A percentile compares a stretch with the other conserved stretches of the same genome.
phyloP scores from a whole-genome alignment of 1,140 invertebrate genomes.

The Trinorchestia longiramus region DNA sequence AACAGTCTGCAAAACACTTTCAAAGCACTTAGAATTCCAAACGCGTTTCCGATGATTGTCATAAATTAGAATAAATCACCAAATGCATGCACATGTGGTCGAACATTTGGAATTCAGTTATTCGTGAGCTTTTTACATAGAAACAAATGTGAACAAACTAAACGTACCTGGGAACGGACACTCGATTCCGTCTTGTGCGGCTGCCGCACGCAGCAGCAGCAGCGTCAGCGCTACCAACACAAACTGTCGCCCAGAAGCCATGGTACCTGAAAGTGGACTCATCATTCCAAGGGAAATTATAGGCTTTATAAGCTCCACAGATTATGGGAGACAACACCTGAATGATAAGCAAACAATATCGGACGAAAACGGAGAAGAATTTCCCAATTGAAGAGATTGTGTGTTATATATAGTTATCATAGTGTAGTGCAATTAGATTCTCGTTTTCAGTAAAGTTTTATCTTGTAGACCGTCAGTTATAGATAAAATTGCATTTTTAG shows the following conservation, averaged over 20 bases:
- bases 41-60: no score
- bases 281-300: neutral
- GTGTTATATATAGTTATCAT: neutral
- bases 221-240: neutral
- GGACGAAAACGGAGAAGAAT: neutral
- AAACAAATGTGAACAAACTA: neutral
- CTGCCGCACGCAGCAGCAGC: neutral
- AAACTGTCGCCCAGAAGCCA: neutral
- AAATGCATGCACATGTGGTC: neutral
- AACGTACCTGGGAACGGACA: neutral
- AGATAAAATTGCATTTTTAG: no score
- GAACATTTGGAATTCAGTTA: neutral
- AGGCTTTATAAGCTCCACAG: neutral
- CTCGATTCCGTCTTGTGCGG: neutral
- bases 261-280: neutral
- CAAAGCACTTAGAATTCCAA: neutral
- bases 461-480: no score
- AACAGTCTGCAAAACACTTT: no score
- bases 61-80: neutral
- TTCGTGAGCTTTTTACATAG: neutral
- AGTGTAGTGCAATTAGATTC: neutral
- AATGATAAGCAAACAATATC: neutral
- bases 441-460: neutral
- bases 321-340: neutral
- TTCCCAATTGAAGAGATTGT: neutral